Evolutionary conservation across 2,888 invertebrate species (phyloP), one percentile per base, ranked within the genome.

Genomic region (Mythimna vitellina): DNA sequence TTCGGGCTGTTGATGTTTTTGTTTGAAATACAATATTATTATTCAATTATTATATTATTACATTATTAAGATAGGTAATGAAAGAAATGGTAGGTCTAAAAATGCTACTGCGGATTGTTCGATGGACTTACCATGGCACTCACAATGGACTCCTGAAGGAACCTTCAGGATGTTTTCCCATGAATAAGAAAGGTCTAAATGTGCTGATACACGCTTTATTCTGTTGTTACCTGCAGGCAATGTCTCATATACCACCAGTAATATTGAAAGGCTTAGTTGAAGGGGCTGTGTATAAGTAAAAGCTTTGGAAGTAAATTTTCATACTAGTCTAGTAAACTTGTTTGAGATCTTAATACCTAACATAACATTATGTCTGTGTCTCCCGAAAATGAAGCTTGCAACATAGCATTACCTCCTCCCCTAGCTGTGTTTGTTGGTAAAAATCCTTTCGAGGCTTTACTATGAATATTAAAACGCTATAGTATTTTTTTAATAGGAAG

Each of bases 161-260:
- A 2, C 46, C 17, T 17, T 1, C 2, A 5, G 1, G 42, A 12
- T 10, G 14, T 42, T 42, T 42, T 42, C 42, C 14, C 4, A 46
- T 0, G 17, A 20, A 46, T 6, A 46, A 20, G 1, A 46, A 46
- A 17, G 22, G 14, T 20, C 17, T 64, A 61, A 35, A 46, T 60
- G 38, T 25, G 58, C 38, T 64, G 22, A 54, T 8, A 54, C n/a
- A 51, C 22, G 53, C 1, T 63, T 51, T 53, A 9, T 12, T 60
- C 22, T 66, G 32, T 53, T 22, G 22, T 32, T 63, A 58, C 22
- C 14, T 46, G 29, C 29, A 42, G 9, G n/a, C 25, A 63, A 42
- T 54, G 25, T 63, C 29, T 78, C 56, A 73, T 73, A 29, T 67
- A 56, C 22, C 54, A 66, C 73, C 63, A 73, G 49, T 56, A 64